Evolutionary conservation across 2,113 vertebrate species (phyloP).

Genomic region (Oncorhynchus keta): DNA sequence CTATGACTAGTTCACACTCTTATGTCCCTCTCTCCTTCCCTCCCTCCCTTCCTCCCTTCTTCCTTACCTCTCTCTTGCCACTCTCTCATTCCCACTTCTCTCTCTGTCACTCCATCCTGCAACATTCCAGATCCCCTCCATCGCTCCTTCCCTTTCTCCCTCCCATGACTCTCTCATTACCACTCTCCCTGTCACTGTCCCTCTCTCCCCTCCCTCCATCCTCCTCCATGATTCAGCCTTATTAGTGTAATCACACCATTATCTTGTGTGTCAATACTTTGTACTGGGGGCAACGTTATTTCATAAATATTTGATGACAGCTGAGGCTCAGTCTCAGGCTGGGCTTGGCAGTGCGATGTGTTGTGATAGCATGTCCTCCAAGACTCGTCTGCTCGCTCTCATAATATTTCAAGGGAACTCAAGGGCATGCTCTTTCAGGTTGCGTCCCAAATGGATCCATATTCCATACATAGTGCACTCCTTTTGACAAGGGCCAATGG

Average conservation of each 20-base stretch:
- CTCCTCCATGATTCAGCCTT: conserved; percentile 17
- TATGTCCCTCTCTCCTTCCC: no score
- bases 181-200: neutral
- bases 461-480: no score
- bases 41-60: no score
- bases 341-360: conserved; percentile 7
- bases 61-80: no score
- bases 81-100: no score
- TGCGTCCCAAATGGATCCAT: neutral
- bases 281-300: conserved; percentile 39
- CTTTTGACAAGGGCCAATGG: no score
- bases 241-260: conserved; percentile 41
- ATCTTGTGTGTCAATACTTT: conserved; percentile 35
- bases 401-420: conserved; percentile 16
- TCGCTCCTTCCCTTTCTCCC: no score
- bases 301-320: conserved; percentile 40
- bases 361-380: conserved; percentile 7
- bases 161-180: no score
- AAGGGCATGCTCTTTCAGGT: neutral
- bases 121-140: neutral
- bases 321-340: no score
- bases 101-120: no score
- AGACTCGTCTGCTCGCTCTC: conserved; percentile 1
- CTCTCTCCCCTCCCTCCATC: neutral
- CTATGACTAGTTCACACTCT: no score